Conservation (phyloP, 2,888 invertebrate genomes). For the Eucera pruinosa region DNA sequence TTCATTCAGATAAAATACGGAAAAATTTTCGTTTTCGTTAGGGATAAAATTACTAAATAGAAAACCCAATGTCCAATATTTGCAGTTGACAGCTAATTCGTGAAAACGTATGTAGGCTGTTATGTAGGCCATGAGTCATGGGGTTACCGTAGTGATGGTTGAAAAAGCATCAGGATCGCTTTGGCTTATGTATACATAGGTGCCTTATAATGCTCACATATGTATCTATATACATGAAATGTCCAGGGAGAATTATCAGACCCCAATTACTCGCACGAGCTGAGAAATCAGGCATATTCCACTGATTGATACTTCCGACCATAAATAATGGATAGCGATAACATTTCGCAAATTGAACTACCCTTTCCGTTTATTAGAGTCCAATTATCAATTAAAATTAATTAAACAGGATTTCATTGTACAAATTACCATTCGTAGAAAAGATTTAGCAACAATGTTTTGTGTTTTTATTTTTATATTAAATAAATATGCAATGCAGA, state of each 20-base stretch:
- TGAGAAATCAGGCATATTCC: background rate
- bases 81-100: conserved; percentile 70
- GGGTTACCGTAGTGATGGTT: conserved; percentile 42
- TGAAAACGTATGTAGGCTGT: conserved; percentile 40
- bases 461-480: too few relatives aligned
- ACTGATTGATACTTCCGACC: conserved; percentile 23
- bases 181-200: background rate
- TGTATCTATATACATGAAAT: too few relatives aligned
- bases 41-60: background rate
- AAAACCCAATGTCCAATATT: background rate
- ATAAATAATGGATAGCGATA: conserved; percentile 9
- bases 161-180: conserved; percentile 34
- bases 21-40: too few relatives aligned
- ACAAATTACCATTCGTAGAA: too few relatives aligned
- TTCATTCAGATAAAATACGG: too few relatives aligned
- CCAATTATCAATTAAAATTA: background rate
- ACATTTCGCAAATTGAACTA: background rate
- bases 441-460: too few relatives aligned
- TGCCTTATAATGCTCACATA: too few relatives aligned
- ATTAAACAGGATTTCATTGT: too few relatives aligned
- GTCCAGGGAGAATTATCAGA: conserved; percentile 2
- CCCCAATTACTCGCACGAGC: conserved; percentile 5
- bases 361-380: background rate
- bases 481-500: too few relatives aligned
- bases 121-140: conserved; percentile 60